A percentile compares a stretch with the other conserved stretches of the same genome.
Evolutionary conservation across 2,797 vertebrate genomes (phyloP).

Genomic region (Anguilla anguilla): DNA sequence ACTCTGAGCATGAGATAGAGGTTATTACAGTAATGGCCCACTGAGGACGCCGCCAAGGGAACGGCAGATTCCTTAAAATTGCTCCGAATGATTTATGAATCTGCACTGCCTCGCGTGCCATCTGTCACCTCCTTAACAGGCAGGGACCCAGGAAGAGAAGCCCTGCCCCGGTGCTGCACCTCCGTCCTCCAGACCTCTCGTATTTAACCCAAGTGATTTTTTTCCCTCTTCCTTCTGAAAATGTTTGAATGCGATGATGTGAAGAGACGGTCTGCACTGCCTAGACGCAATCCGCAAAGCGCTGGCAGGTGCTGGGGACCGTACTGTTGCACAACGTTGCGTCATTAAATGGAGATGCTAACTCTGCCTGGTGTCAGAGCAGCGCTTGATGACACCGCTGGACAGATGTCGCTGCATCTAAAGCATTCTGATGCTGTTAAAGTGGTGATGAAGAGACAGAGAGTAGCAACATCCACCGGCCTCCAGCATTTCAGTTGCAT

Average conservation of each 20-base stretch:
- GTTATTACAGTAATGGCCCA: conserved; percentile 16
- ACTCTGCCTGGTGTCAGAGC: neutral
- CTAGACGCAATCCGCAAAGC: neutral
- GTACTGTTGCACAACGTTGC: neutral
- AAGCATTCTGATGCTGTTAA: neutral
- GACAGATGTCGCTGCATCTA: neutral
- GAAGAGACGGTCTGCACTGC: neutral
- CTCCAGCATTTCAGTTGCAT: neutral
- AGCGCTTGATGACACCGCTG: neutral
- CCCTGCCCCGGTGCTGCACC: neutral
- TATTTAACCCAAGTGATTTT: neutral
- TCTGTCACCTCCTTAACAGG: conserved; percentile 1
- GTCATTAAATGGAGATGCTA: neutral
- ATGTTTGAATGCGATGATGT: neutral
- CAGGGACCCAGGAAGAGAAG: neutral
- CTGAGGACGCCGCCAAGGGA: neutral
- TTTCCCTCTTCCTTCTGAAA: neutral
- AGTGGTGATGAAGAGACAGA: neutral
- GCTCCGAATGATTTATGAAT: conserved; percentile 9
- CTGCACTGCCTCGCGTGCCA: neutral
- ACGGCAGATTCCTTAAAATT: conserved; percentile 4
- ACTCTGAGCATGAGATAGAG: neutral
- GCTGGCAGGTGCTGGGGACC: neutral
- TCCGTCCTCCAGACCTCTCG: neutral
- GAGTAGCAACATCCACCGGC: neutral